Percentiles rank a stretch among this genome's conserved stretches.
Evolutionary conservation across 2,113 vertebrate species (phyloP).

Genomic region (Tragelaphus buxtoni): DNA sequence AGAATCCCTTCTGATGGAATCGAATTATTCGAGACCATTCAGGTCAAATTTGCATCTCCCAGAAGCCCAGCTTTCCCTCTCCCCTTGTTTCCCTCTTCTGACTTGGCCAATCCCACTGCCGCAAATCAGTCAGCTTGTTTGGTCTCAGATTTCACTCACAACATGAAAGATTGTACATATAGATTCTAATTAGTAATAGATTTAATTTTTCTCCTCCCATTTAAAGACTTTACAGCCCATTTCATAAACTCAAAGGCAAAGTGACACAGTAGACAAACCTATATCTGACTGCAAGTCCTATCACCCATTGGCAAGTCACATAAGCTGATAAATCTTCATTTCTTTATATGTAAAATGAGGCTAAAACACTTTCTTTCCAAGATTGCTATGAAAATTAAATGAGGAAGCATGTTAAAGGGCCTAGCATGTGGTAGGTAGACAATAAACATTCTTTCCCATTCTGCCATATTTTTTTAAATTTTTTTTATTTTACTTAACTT

Average conservation of each 20-base stretch:
- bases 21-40: not conserved
- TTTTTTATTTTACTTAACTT: no score
- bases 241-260: not conserved
- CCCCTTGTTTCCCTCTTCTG: not conserved
- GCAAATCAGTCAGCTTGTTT: not conserved
- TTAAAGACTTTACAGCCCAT: not conserved
- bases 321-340: not conserved
- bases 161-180: not conserved
- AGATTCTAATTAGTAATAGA: not conserved
- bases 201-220: not conserved
- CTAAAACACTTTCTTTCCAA: not conserved
- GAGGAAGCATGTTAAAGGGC: not conserved
- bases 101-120: not conserved
- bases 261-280: not conserved
- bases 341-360: not conserved
- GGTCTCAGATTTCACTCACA: not conserved
- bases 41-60: no score
- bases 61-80: not conserved
- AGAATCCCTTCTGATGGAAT: not conserved
- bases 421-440: not conserved
- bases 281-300: not conserved
- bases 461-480: not conserved
- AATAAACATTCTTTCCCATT: not conserved
- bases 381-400: not conserved
- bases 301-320: not conserved